A percentile compares a stretch with the other conserved stretches of the same genome.
Conservation (phyloP, 1,140 invertebrate species). For the Brachystomella parvula region DNA sequence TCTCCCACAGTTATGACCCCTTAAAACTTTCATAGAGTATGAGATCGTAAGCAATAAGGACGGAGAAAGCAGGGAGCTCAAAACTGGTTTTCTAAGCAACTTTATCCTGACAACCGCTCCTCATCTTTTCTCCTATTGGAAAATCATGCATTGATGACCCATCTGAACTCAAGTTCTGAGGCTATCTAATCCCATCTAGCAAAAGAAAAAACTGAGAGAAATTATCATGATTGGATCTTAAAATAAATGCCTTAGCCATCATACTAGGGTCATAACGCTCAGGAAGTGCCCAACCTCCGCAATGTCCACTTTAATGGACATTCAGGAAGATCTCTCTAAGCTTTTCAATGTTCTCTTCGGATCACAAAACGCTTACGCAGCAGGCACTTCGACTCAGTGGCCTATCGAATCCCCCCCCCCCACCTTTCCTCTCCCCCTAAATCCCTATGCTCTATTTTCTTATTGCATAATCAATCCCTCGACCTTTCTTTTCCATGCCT, state of each 20-base stretch:
- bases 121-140: constrained; percentile 39
- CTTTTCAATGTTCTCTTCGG: constrained; percentile 35
- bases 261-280: constrained; percentile 38
- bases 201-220: constrained; percentile 24
- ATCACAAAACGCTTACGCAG: constrained; percentile 36
- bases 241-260: constrained; percentile 37
- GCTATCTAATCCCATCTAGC: constrained; percentile 28
- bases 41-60: no score
- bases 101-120: no score
- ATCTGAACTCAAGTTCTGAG: constrained; percentile 30
- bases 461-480: constrained; percentile 6
- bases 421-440: neutral
- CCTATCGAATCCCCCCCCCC: constrained; percentile 11
- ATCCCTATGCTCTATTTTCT: constrained; percentile 15
- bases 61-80: no score
- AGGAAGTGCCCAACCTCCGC: constrained; percentile 38
- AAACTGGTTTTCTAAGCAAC: no score
- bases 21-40: neutral
- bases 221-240: constrained; percentile 37
- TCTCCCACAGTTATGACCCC: neutral
- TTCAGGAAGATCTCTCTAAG: constrained; percentile 24
- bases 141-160: constrained; percentile 40
- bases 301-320: constrained; percentile 37
- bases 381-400: neutral
- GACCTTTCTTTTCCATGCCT: neutral